phyloP scores from a whole-genome alignment of 1,140 invertebrate genomes.

The Thalassaphorura encarpata region DNA sequence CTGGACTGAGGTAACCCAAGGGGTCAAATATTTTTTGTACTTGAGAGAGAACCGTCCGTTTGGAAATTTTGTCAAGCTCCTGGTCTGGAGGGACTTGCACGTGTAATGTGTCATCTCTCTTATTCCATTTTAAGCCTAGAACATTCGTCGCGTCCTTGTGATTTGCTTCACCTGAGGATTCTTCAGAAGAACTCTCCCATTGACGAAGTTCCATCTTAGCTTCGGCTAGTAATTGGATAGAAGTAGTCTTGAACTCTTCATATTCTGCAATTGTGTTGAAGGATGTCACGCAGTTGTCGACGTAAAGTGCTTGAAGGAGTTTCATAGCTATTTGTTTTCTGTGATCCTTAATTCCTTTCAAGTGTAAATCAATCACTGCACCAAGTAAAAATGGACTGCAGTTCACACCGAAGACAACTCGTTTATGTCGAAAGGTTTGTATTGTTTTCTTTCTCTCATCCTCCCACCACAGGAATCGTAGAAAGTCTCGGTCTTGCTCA shows the following conservation, averaged over 20 bases:
- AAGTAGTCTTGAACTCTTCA: not conserved
- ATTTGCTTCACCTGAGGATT: not conserved
- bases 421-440: slow-evolving; percentile 26
- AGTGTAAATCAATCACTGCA: not conserved
- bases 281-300: not conserved
- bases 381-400: not conserved
- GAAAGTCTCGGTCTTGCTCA: not conserved
- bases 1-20: not conserved
- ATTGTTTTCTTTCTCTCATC: not conserved
- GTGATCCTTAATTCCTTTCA: not conserved
- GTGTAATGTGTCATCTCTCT: slow-evolving; percentile 4
- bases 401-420: slow-evolving; percentile 31
- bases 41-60: not conserved
- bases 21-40: not conserved
- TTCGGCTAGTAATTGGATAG: not conserved
- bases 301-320: not conserved
- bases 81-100: not conserved
- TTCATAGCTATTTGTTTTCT: not conserved
- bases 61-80: not conserved
- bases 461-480: slow-evolving; percentile 1
- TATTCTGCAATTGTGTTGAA: not conserved
- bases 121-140: not conserved
- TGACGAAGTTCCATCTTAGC: not conserved
- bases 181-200: not conserved
- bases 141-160: not conserved